Evolutionary conservation across 2,113 vertebrate genomes (phyloP).

Genomic region (Leptodactylus fuscus): DNA sequence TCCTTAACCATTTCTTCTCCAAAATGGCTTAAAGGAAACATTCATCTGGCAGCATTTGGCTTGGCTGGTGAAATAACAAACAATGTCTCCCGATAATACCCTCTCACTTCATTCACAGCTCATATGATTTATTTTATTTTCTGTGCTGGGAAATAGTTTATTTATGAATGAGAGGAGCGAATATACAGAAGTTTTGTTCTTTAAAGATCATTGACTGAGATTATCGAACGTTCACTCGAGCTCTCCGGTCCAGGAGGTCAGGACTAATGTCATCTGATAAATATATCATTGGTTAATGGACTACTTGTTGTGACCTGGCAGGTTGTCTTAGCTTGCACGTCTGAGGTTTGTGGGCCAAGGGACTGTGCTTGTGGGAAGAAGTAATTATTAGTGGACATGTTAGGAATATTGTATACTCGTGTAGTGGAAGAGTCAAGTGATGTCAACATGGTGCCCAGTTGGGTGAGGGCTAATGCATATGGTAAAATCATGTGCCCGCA

Average conservation of each 20-base stretch:
- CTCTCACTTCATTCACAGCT: background rate
- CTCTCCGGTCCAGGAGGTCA: background rate
- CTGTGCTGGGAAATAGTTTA: conserved; percentile 13
- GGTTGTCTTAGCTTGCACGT: background rate
- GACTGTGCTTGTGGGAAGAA: too few species aligned
- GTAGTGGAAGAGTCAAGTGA: too few species aligned
- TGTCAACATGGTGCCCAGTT: background rate
- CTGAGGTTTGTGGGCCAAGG: background rate
- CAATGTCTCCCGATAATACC: conserved; percentile 16
- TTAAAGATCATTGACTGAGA: background rate
- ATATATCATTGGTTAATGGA: background rate
- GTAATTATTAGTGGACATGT: too few species aligned
- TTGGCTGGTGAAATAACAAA: conserved; percentile 20
- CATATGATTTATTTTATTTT: conserved; percentile 17
- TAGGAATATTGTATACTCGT: too few species aligned
- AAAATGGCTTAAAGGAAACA: background rate
- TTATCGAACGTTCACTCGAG: background rate
- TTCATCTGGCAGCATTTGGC: background rate
- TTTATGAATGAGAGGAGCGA: conserved; percentile 4
- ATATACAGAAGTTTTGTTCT: conserved; percentile 11
- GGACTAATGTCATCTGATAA: conserved; percentile 10
- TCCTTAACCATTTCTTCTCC: background rate
- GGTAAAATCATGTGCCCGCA: too few species aligned
- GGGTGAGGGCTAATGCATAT: too few species aligned
- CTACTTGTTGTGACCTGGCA: background rate